Percentiles rank a stretch among this genome's conserved stretches.
phyloP scores from a whole-genome alignment of 1,140 invertebrate species.

The silkworm (Bombyx mori) region DNA sequence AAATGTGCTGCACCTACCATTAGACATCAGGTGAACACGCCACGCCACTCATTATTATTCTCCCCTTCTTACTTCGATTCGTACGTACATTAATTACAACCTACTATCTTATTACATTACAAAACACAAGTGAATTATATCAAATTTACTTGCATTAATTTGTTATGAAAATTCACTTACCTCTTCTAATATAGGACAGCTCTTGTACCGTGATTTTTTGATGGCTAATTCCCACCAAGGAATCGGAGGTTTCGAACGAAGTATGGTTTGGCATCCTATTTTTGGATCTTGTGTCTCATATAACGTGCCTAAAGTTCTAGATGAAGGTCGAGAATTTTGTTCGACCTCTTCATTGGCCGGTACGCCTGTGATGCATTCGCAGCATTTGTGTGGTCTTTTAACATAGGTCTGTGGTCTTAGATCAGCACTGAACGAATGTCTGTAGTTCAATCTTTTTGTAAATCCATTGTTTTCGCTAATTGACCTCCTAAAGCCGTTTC shows the following conservation, averaged over 20 bases:
- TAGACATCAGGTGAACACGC: constrained; percentile 31
- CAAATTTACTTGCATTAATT: background rate
- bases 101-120: constrained; percentile 16
- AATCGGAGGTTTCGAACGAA: constrained; percentile 75
- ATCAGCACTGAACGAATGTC: constrained; percentile 67
- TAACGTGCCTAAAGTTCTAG: constrained; percentile 60
- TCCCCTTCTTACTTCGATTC: constrained; percentile 27
- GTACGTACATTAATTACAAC: constrained; percentile 22
- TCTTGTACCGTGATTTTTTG: constrained; percentile 78
- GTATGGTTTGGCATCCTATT: constrained; percentile 75
- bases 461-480: constrained; percentile 65
- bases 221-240: constrained; percentile 91
- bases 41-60: constrained; percentile 24
- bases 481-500: constrained; percentile 61
- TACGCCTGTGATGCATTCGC: constrained; percentile 67
- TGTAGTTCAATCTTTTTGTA: constrained; percentile 60
- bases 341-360: constrained; percentile 41
- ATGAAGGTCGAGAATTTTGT: constrained; percentile 22
- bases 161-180: constrained; percentile 27
- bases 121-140: background rate
- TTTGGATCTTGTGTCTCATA: constrained; percentile 73
- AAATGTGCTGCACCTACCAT: constrained; percentile 7
- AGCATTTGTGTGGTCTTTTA: constrained; percentile 65
- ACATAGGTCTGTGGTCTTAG: constrained; percentile 40
- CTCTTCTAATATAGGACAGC: constrained; percentile 78